Evolutionary conservation across 1,140 invertebrate species (phyloP), one percentile per base, ranked within the genome.

Genomic region (Dolichoris vasculosae): DNA sequence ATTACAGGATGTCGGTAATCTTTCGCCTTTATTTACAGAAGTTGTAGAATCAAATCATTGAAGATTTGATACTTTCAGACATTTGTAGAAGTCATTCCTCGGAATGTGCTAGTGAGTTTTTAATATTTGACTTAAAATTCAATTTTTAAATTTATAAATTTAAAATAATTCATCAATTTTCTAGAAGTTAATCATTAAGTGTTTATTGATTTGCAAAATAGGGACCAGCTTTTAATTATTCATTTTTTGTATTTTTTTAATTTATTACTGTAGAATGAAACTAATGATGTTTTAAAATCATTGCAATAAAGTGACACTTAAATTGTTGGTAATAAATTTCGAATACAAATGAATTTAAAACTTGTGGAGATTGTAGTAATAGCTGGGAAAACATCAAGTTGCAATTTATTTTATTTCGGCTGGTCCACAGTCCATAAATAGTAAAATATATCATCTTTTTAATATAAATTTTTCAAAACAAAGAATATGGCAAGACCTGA

Each of bases 21-120:
- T 94, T 35, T 89, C 93, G 23, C 93, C 93, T 23, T 87, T 94
- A 9, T 93, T 93, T 76, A 93, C 92, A 77, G 93, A 93, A 86
- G 93, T 94, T 26, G 90, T 91, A 15, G 92, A 93, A 86, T 88
- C 91, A 59, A 93, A 93, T 91, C 90, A 90, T 87, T 93, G 86
- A 90, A 86, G 63, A 30, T 26, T 80, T 86, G 23, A 86, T 20
- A 46, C 43, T 67, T 59, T 79, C 8, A 30, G 75, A 32, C 35
- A 32, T 38, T 30, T 0, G 15, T 46, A 46, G 46, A 48, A 38
- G 15, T 83, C 69, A 83, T 63, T 83, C 51, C 51, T 83, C 43
- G 15, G 26, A 20, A 83, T 76, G 23, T 64, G 35, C 26, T 77
- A 64, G 82, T 84, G 59, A 84, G 40, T 77, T 84, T 77, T 84